phyloP scores from a whole-genome alignment of 1,140 invertebrate genomes.

The Trinorchestia longiramus region DNA sequence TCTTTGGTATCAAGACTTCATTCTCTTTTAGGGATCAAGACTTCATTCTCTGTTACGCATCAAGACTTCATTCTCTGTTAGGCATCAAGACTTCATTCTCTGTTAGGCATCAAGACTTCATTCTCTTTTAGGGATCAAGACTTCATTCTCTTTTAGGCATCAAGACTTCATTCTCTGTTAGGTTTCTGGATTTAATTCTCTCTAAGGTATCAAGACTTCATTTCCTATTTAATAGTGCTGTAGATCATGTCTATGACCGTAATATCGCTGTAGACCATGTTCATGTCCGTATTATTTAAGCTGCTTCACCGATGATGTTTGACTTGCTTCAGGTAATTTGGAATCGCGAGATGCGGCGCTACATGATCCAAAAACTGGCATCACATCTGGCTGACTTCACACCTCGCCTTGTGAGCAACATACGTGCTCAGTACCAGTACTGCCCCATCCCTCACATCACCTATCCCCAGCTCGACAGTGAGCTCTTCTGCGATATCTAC shows the following conservation, averaged over 20 bases:
- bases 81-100: too few relatives aligned
- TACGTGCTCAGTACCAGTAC: slow-evolving; percentile 95
- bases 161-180: too few relatives aligned
- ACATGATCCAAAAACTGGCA: slow-evolving; percentile 94
- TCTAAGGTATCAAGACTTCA: too few relatives aligned
- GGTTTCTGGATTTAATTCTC: too few relatives aligned
- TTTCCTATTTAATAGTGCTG: too few relatives aligned
- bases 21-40: too few relatives aligned
- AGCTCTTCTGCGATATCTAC: slow-evolving; percentile 99
- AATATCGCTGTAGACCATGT: not conserved
- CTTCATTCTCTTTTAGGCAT: too few relatives aligned
- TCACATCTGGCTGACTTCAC: slow-evolving; percentile 97
- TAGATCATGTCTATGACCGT: not conserved
- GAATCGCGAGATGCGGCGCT: slow-evolving; percentile 86
- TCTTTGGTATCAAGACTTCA: too few relatives aligned
- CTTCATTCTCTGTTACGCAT: too few relatives aligned
- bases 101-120: too few relatives aligned
- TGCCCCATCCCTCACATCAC: slow-evolving; percentile 94
- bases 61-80: too few relatives aligned
- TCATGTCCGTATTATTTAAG: not conserved
- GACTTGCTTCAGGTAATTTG: slow-evolving; percentile 74
- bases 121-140: too few relatives aligned
- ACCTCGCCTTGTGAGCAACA: slow-evolving; percentile 91
- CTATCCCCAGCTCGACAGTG: slow-evolving; percentile 94
- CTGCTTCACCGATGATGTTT: not conserved